These are phyloP conservation scores for Eidolon dupreanum DNA, from an alignment of 2,797 vertebrate species.

Conservation along the genomic window DNA sequence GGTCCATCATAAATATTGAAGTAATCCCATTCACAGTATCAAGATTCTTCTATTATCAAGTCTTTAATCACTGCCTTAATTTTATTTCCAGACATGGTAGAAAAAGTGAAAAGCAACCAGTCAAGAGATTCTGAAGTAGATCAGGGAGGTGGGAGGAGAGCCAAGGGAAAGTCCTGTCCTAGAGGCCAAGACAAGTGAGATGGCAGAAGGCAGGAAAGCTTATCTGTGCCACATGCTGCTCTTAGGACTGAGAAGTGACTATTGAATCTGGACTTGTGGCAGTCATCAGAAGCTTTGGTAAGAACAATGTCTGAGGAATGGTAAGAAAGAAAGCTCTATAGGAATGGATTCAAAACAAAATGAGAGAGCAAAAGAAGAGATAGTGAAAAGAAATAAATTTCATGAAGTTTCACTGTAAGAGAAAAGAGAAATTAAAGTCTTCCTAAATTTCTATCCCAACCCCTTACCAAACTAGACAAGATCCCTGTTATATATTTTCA, in stretches of 20 bases:
- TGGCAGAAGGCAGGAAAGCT: background rate
- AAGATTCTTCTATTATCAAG: slow-evolving; percentile 39
- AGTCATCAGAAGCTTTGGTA: background rate
- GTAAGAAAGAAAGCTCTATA: background rate
- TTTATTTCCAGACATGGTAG: background rate
- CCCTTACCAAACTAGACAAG: background rate
- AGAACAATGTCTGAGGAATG: background rate
- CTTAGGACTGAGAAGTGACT: background rate
- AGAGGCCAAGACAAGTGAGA: background rate
- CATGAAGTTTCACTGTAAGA: background rate
- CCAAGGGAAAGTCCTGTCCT: background rate
- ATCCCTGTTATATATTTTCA: background rate
- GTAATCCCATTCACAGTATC: background rate
- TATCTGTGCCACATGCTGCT: background rate
- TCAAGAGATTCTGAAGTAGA: background rate
- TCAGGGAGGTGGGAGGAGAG: background rate
- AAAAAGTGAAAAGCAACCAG: background rate
- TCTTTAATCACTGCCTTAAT: slow-evolving; percentile 10
- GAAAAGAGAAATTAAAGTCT: background rate
- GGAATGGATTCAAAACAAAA: background rate
- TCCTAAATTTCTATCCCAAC: background rate
- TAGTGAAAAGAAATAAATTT: background rate
- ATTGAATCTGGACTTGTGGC: background rate
- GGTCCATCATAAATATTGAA: slow-evolving; percentile 9
- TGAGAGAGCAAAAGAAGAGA: background rate